Conservation (phyloP, 2,113 vertebrate species). For the Scartelaos histophorus region DNA sequence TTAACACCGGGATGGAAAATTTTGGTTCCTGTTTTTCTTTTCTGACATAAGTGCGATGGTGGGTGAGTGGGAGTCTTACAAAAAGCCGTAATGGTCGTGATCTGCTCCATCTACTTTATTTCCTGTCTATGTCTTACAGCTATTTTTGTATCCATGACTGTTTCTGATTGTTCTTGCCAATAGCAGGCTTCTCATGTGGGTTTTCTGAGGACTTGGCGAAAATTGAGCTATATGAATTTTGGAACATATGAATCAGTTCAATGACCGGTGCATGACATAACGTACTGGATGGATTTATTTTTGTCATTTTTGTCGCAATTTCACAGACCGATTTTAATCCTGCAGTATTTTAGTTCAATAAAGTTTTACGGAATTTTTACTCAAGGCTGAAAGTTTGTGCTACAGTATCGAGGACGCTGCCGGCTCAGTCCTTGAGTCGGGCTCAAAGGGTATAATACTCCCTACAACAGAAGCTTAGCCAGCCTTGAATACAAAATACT, state of each 20-base stretch:
- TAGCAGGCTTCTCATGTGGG: slow-evolving; percentile 3
- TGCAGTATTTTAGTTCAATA: background rate
- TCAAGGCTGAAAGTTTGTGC: no score
- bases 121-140: slow-evolving; percentile 66
- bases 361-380: background rate
- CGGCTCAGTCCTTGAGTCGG: no score
- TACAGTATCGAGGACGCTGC: no score
- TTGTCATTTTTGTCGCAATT: slow-evolving; percentile 47
- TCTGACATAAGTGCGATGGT: slow-evolving; percentile 49
- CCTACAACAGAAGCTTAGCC: no score
- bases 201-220: background rate
- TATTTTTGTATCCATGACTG: slow-evolving; percentile 56
- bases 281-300: slow-evolving; percentile 42
- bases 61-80: slow-evolving; percentile 29
- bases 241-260: slow-evolving; percentile 16
- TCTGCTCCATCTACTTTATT: slow-evolving; percentile 62
- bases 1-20: slow-evolving; percentile 51
- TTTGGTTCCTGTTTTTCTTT: slow-evolving; percentile 46
- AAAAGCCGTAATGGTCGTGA: slow-evolving; percentile 53
- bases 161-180: slow-evolving; percentile 31
- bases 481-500: no score
- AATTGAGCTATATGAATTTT: background rate
- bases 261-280: slow-evolving; percentile 19
- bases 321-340: background rate
- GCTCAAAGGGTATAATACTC: no score